These are phyloP conservation scores for Stegophylla sp. DNA, from an alignment of 2,888 invertebrate species.

Conservation along the genomic window DNA sequence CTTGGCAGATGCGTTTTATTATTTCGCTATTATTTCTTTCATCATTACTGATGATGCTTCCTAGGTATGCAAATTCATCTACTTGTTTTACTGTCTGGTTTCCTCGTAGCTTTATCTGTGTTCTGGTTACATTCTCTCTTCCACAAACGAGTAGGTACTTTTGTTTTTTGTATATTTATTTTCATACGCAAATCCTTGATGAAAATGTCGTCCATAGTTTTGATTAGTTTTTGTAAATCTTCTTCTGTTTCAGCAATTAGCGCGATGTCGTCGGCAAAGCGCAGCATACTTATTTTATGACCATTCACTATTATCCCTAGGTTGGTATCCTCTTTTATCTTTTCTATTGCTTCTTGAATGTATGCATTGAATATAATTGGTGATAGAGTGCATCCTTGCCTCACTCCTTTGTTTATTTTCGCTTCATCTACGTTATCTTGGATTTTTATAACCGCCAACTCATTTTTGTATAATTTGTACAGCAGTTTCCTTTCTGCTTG, in stretches of 20 bases:
- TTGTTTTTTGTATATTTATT: constrained; percentile 16
- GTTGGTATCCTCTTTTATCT: constrained; percentile 5
- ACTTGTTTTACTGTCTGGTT: constrained; percentile 16
- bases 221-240: constrained; percentile 12
- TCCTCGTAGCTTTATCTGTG: not conserved
- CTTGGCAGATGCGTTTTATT: constrained; percentile 10
- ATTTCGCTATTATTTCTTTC: constrained; percentile 7
- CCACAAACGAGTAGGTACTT: constrained; percentile 21
- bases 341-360: constrained; percentile 33
- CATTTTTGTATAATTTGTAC: constrained; percentile 17
- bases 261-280: constrained; percentile 30
- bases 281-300: constrained; percentile 31
- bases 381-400: constrained; percentile 27
- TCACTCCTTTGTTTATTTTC: constrained; percentile 33
- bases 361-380: constrained; percentile 37
- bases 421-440: constrained; percentile 26
- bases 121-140: constrained; percentile 12
- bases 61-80: constrained; percentile 35
- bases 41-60: constrained; percentile 15
- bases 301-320: constrained; percentile 21
- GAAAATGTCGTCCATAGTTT: constrained; percentile 28
- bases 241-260: constrained; percentile 9
- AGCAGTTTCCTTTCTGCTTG: constrained; percentile 7
- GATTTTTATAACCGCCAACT: constrained; percentile 27
- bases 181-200: not conserved